Percentiles rank a stretch among this genome's conserved stretches.
Evolutionary conservation across 2,888 invertebrate genomes (phyloP).

Genomic region (Troides oblongomaculatus): DNA sequence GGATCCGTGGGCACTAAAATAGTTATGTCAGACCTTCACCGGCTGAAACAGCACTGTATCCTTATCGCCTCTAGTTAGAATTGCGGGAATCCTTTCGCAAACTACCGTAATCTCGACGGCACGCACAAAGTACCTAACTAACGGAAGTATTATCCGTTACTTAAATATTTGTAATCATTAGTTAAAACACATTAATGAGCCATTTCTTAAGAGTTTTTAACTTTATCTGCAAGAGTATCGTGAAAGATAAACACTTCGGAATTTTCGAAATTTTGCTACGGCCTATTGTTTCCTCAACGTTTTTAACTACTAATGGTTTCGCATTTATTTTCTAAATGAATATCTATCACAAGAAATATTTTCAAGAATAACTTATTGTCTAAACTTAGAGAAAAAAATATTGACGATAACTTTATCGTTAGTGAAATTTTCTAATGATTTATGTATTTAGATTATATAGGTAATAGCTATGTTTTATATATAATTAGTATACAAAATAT

Average conservation of each 20-base stretch:
- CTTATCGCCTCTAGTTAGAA: too few species aligned
- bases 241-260: conserved; percentile 41
- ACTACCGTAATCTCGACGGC: too few species aligned
- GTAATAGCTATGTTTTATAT: neutral
- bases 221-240: neutral
- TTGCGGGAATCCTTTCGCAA: too few species aligned
- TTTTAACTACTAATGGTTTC: neutral
- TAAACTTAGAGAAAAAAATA: neutral
- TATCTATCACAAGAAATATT: neutral
- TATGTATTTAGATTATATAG: neutral
- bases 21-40: too few species aligned
- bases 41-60: too few species aligned
- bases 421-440: neutral
- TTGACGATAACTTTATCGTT: neutral
- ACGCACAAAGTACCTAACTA: neutral
- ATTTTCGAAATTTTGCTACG: conserved; percentile 43
- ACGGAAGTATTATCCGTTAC: neutral
- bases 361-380: neutral
- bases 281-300: conserved; percentile 28
- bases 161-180: neutral
- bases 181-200: too few species aligned
- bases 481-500: neutral
- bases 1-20: too few species aligned
- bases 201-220: too few species aligned
- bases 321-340: neutral